These are phyloP conservation scores for Pachycephala philippinensis DNA, from an alignment of 2,113 vertebrate genomes.

Conservation along the genomic window DNA sequence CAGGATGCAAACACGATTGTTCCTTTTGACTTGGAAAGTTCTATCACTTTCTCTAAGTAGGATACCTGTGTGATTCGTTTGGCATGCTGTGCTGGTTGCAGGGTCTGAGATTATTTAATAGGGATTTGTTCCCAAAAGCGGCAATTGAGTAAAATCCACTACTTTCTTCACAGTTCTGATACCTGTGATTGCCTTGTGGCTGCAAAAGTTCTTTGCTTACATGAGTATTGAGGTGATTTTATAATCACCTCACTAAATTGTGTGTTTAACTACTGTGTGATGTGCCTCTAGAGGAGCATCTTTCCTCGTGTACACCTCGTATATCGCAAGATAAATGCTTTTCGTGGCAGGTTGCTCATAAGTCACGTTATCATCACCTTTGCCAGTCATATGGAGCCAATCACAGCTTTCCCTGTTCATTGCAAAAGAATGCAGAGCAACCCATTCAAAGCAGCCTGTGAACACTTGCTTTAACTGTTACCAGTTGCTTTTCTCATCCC, in stretches of 20 bases:
- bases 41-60: background rate
- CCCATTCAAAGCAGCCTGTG: background rate
- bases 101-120: background rate
- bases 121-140: background rate
- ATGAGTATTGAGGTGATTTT: background rate
- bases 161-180: background rate
- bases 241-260: background rate
- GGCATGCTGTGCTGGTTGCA: background rate
- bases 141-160: background rate
- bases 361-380: constrained; percentile 61
- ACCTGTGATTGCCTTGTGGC: background rate
- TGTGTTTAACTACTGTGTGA: background rate
- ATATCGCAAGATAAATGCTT: constrained; percentile 5
- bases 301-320: background rate
- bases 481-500: background rate
- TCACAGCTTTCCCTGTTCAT: constrained; percentile 19
- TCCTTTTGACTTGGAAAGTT: background rate
- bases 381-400: constrained; percentile 48
- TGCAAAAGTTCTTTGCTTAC: background rate
- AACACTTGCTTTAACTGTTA: background rate
- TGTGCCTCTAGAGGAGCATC: constrained; percentile 34
- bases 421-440: constrained; percentile 9
- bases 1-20: background rate
- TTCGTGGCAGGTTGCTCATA: background rate
- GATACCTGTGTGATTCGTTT: background rate